Base-by-base conservation (phyloP, 2,888 invertebrate species). In the Rhagonycha fulva region DNA sequence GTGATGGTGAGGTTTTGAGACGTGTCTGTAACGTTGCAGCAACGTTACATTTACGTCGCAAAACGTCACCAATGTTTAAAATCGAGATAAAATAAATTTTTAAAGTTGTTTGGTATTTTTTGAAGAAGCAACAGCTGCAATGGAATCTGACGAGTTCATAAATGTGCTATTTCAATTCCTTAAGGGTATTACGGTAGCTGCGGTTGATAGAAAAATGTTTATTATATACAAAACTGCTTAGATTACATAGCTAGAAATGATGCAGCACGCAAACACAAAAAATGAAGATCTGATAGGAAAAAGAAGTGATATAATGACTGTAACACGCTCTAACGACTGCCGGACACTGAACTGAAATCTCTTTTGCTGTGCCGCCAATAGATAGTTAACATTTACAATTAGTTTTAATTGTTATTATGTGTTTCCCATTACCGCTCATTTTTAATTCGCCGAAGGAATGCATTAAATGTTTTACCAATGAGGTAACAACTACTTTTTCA, bases 291-390 rank as follows among this genome's bases (percentile, higher is more conserved):
- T 30, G 30, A 68, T 68, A 68, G 24, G 61, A 60, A 32, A 70
- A 77, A 77, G 75, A 77, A 77, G 75, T 75, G 75, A 75, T 77
- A 75, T 77, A 77, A 77, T 77, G 75, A 77, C 77, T 77, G 77
- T 77, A 77, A 77, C 77, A 77, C 75, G 75, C 75, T 77, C 75
- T 62, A 77, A 70, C 75, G 75, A 77, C 77, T 75, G 75, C 71
- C 75, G 77, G 77, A 77, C 77, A 73, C 32, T 77, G 77, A 77
- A 77, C 77, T 77, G 77, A 75, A 66, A 75, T 68, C 77, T 72
- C 77, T 77, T 47, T 77, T 77, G 72, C 75, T 66, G 68, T 75
- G 77, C 77, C 77, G 77, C 77, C 77, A 75, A 77, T 75, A 77
- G 77, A 75, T 77, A 72, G 75, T 75, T 75, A 74, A 77, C 77